Evolutionary conservation across 2,113 vertebrate genomes (phyloP).

Genomic region (Macrotis lagotis): DNA sequence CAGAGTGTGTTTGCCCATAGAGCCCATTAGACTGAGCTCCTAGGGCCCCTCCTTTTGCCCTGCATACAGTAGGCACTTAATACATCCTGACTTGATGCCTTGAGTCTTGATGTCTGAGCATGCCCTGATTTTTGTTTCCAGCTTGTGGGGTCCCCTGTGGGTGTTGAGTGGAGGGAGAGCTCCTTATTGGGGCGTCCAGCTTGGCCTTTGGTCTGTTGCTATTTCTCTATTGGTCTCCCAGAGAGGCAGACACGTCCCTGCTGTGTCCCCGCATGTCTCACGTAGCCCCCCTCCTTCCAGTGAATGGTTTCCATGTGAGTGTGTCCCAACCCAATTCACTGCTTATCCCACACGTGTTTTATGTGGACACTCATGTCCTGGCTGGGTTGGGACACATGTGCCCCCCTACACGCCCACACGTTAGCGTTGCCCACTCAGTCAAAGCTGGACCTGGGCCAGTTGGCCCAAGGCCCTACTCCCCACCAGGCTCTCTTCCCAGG

Average conservation of each 20-base stretch:
- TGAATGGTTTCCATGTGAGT: not conserved
- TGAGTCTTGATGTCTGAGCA: not conserved
- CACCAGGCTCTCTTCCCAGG: constrained; percentile 67
- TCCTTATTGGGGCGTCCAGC: too few relatives aligned
- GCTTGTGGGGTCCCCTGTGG: too few relatives aligned
- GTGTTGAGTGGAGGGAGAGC: too few relatives aligned
- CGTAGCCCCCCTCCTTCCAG: too few relatives aligned
- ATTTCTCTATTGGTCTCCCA: too few relatives aligned
- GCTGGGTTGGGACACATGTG: not conserved
- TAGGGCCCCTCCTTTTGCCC: too few relatives aligned
- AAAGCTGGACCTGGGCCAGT: not conserved
- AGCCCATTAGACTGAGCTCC: not conserved
- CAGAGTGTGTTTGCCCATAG: too few relatives aligned
- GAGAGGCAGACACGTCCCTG: too few relatives aligned
- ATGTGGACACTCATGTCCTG: not conserved
- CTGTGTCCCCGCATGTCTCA: too few relatives aligned
- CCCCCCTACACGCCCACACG: not conserved
- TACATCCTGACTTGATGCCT: not conserved
- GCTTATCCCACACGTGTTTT: not conserved
- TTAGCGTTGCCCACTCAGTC: not conserved
- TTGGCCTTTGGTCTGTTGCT: too few relatives aligned
- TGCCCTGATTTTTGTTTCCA: not conserved
- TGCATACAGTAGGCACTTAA: not conserved
- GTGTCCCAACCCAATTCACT: not conserved
- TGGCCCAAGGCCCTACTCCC: not conserved